Base-by-base conservation (phyloP, 2,888 invertebrate species). In the Tanypteryx hageni region DNA sequence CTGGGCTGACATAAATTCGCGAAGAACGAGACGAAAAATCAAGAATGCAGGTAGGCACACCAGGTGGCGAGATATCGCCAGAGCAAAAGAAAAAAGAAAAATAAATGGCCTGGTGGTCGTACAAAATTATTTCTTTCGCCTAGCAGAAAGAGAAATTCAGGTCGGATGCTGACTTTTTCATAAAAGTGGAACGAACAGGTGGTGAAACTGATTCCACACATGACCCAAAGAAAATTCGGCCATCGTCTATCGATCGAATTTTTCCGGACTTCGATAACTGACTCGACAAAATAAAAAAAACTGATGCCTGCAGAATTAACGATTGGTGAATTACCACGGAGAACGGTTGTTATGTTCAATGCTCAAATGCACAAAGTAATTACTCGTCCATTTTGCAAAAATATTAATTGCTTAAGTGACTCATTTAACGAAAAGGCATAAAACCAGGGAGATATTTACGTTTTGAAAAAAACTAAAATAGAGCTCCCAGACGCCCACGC, bases 101-200 rank as follows among this genome's bases (percentile, higher is more conserved):
- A 27, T 27, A 44, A 44, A 44, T 5, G 44, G 44, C 1, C 44
- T 44, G 44, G 44, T 44, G 44, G 44, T 44, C 44, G 44, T 44
- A 44, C 8, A 22, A n/a, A 10, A 76, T 76, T 76, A 76, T 27
- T 76, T 27, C 27, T 27, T 10, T 27, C 22, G 22, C 13, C 27
- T 76, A 27, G 14, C 76, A 5, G 76, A 76, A 76, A 76, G 76
- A 76, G 76, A 76, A 76, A 76, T 76, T 76, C 16, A 27, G 76
- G 76, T 76, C 76, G 76, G 76, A 68, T 68, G 18, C 68, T 22
- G 68, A 76, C n/a, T 76, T 76, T 76, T 76, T 27, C 22, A 16
- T 22, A 76, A 44, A 44, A 76, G 76, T 76, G 22, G 76, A 76
- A 76, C 76, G 2, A 76, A 76, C 76, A 22, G 76, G 76, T 76